Percentiles rank a stretch among this genome's conserved stretches.
phyloP scores from a whole-genome alignment of 2,888 invertebrate genomes.

The Aethes cnicana region DNA sequence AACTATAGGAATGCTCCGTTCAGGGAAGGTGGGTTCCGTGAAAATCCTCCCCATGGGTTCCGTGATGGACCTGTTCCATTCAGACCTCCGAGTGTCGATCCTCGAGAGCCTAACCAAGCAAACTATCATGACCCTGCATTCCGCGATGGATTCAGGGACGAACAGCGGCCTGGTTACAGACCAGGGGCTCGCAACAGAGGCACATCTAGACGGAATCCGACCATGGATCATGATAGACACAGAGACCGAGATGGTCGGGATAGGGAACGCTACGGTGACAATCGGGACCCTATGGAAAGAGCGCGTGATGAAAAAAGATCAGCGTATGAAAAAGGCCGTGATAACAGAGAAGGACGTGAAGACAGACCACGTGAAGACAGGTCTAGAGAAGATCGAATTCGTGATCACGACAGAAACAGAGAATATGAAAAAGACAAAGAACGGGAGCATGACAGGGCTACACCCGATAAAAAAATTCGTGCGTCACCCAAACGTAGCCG shows the following conservation, averaged over 20 bases:
- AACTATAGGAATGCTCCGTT: constrained; percentile 63
- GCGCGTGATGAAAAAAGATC: constrained; percentile 66
- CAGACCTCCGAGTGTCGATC: constrained; percentile 66
- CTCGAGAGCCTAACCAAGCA: constrained; percentile 56
- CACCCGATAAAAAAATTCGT: constrained; percentile 68
- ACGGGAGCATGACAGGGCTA: constrained; percentile 66
- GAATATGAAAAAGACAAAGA: constrained; percentile 70
- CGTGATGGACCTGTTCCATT: constrained; percentile 62
- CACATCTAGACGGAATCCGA: constrained; percentile 62
- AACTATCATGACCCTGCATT: constrained; percentile 67
- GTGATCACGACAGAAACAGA: constrained; percentile 49
- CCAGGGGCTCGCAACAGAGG: constrained; percentile 57
- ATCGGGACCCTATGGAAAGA: constrained; percentile 64
- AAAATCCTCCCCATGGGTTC: constrained; percentile 61
- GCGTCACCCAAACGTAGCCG: constrained; percentile 65
- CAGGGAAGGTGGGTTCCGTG: constrained; percentile 65
- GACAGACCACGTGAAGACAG: constrained; percentile 53
- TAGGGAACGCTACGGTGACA: constrained; percentile 66
- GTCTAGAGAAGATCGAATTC: constrained; percentile 54
- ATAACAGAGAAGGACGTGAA: constrained; percentile 56
- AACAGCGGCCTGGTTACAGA: constrained; percentile 60
- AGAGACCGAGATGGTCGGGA: constrained; percentile 71
- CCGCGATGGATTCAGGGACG: constrained; percentile 67
- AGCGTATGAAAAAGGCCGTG: constrained; percentile 61
- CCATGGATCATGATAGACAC: constrained; percentile 64